Percentiles rank a stretch among this genome's conserved stretches.
These are phyloP conservation scores for Escarpia spicata DNA, from an alignment of 2,888 invertebrate genomes.

Conservation along the genomic window DNA sequence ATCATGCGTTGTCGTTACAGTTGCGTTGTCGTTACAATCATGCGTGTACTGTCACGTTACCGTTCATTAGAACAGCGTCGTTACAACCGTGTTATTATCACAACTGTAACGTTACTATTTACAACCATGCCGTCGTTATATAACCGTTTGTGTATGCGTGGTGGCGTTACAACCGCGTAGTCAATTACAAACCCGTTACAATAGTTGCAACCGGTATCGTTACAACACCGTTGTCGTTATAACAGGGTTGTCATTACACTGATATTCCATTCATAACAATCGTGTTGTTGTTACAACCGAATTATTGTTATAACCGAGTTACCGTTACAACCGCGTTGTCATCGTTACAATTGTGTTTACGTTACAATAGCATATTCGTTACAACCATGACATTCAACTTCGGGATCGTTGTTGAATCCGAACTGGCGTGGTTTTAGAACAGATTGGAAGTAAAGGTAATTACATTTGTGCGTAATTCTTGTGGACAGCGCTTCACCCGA, in stretches of 20 bases:
- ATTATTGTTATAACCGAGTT: background rate
- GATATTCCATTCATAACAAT: background rate
- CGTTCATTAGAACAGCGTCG: too few species aligned
- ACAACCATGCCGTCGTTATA: too few species aligned
- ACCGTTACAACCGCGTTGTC: background rate
- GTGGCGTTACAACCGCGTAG: too few species aligned
- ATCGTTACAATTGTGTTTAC: background rate
- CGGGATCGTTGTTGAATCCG: background rate
- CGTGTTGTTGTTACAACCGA: background rate
- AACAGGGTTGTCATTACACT: background rate
- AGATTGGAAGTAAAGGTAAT: background rate
- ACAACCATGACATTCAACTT: background rate
- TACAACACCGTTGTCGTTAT: background rate
- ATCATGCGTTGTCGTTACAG: background rate
- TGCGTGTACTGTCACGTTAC: too few species aligned
- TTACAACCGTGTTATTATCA: too few species aligned
- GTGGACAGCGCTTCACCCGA: too few species aligned
- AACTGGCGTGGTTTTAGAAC: background rate
- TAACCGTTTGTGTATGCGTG: too few species aligned
- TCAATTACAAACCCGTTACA: too few species aligned
- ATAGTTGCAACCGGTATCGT: background rate
- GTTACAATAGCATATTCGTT: too few species aligned
- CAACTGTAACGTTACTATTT: too few species aligned
- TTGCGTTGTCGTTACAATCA: background rate
- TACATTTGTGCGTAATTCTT: background rate